Base-by-base conservation (phyloP, 1,140 invertebrate genomes). In the Aphelenchoides besseyi region DNA sequence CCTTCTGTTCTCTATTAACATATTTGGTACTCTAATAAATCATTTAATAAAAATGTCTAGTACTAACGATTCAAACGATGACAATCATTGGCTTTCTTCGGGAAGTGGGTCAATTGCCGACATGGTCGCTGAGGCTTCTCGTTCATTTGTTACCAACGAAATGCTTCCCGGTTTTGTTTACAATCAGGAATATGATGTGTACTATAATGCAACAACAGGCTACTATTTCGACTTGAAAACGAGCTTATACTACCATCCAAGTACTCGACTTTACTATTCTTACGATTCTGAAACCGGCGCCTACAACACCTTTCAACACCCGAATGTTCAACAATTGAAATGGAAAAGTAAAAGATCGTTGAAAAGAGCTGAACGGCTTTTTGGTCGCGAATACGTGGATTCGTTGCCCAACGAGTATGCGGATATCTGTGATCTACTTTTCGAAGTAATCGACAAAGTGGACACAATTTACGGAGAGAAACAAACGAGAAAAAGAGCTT, bases 191-290 rank as follows among this genome's bases (percentile, higher is more conserved):
- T 54, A 64, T 52, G 26, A 67, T 3, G 35, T 55, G 33, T 70
- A 70, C 36, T 70, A 70, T 33, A 70, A 70, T 70, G 8, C 23
- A 23, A 37, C 68, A 35, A 71, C 61, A 16, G 63, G 63, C 1
- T 66, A 66, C 36, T 66, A n/a, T 30, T 66, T 18, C 30, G 63
- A 66, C 29, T 33, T 66, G 59, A 61, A 35, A 18, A 18, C 59
- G 1, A 61, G 28, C 28, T 36, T 61, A 2, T 61, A 29, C 59
- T 61, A 18, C 30, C 59, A 61, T 61, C 59, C 59, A 16, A 29
- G 16, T 36, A 61, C 59, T 18, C 59, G 28, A 61, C 28, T 16
- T 36, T 36, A 61, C 30, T 61, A 61, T 26, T 18, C n/a, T n/a
- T 61, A 61, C 59, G 59, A 61, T 61, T 16, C 1, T 2, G 59